Conservation (phyloP, 2,888 invertebrate genomes). For the Amblyteles armatorius region DNA sequence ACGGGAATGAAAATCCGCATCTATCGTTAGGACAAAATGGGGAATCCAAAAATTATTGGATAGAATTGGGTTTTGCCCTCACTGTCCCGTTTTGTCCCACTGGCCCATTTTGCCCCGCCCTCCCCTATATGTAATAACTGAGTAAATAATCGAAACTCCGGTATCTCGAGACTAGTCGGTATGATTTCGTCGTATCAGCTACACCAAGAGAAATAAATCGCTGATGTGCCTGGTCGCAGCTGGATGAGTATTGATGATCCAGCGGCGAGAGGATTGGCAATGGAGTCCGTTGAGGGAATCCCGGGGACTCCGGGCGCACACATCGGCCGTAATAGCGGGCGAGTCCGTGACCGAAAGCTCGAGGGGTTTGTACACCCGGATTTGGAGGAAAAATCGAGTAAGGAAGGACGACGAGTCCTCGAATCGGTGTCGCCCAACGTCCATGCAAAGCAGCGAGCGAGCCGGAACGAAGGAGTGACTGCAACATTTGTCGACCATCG, state of each 20-base stretch:
- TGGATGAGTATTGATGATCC: constrained; percentile 42
- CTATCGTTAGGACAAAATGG: no score
- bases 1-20: no score
- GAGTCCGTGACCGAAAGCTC: constrained; percentile 56
- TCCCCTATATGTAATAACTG: not conserved
- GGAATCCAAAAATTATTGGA: no score
- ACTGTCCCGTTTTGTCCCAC: no score
- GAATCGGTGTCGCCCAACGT: constrained; percentile 50
- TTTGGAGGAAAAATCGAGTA: constrained; percentile 46
- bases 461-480: constrained; percentile 32
- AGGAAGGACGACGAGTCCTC: constrained; percentile 47
- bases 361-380: constrained; percentile 13
- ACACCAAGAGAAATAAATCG: constrained; percentile 42
- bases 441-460: constrained; percentile 61
- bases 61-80: no score
- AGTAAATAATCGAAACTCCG: constrained; percentile 13
- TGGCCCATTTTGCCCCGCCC: no score
- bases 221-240: constrained; percentile 43
- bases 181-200: constrained; percentile 41
- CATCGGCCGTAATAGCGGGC: constrained; percentile 47
- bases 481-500: constrained; percentile 50
- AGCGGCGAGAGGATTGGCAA: constrained; percentile 36
- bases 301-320: constrained; percentile 49
- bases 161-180: not conserved
- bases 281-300: constrained; percentile 39